A percentile compares a stretch with the other conserved stretches of the same genome.
Evolutionary conservation across 2,888 invertebrate genomes (phyloP).

Genomic region (Amphipoea oculea): DNA sequence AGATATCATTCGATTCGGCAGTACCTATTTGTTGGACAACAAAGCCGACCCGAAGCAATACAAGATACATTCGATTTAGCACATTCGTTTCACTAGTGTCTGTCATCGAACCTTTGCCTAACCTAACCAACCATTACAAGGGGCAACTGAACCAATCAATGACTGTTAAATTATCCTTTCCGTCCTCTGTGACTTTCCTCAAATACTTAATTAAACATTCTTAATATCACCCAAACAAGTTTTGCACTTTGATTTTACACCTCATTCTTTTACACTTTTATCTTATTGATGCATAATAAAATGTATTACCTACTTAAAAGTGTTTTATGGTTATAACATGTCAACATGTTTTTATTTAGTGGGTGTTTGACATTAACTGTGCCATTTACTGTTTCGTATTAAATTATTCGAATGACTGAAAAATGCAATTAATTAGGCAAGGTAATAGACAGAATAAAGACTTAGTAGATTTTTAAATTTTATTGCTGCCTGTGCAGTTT

Average conservation of each 20-base stretch:
- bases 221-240: conserved; percentile 34
- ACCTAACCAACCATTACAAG: neutral
- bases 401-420: conserved; percentile 31
- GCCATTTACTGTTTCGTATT: conserved; percentile 23
- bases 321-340: conserved; percentile 55
- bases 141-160: neutral
- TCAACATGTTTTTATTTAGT: conserved; percentile 55
- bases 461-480: neutral
- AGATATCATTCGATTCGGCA: neutral
- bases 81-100: neutral
- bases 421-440: conserved; percentile 8
- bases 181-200: conserved; percentile 56
- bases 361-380: conserved; percentile 36
- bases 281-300: conserved; percentile 44
- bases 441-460: neutral
- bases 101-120: neutral
- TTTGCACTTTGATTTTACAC: conserved; percentile 40
- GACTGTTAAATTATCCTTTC: conserved; percentile 31
- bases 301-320: conserved; percentile 41
- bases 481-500: neutral
- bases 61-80: neutral
- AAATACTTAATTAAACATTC: conserved; percentile 18
- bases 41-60: neutral
- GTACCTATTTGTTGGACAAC: neutral
- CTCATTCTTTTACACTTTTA: conserved; percentile 24